These are phyloP conservation scores for Baryphthengus martii DNA, from an alignment of 2,113 vertebrate genomes.

Conservation along the genomic window DNA sequence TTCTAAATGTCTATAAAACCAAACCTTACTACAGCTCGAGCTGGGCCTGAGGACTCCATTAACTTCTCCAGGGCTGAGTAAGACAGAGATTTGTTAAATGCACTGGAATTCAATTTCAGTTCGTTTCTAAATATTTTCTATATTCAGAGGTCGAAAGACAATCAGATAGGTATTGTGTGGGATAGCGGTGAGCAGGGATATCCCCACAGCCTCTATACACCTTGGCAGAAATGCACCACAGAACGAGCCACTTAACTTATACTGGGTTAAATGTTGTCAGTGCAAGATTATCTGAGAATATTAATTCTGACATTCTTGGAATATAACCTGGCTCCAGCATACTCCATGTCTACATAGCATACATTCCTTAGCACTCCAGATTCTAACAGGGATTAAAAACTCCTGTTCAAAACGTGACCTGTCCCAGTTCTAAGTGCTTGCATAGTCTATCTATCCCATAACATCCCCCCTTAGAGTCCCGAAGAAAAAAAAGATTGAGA, in stretches of 20 bases:
- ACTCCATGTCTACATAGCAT: neutral
- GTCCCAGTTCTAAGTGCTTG: neutral
- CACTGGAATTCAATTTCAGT: neutral
- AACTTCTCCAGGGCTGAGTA: neutral
- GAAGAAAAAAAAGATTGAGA: neutral
- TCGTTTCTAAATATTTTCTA: neutral
- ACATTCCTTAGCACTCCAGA: neutral
- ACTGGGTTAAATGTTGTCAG: neutral
- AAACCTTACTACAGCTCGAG: neutral
- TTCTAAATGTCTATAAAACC: neutral
- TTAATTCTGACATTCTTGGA: neutral
- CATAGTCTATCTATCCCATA: neutral
- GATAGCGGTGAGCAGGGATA: neutral
- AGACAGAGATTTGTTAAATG: neutral
- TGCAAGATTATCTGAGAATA: neutral
- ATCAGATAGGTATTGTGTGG: neutral
- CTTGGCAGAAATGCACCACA: neutral
- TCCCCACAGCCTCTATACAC: neutral
- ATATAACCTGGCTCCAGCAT: neutral
- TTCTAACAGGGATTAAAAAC: neutral
- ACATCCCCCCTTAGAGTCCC: neutral
- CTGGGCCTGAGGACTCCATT: neutral
- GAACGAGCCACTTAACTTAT: neutral
- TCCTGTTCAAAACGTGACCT: neutral
- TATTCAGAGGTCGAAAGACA: neutral